Evolutionary conservation across 2,888 invertebrate species (phyloP), one percentile per base, ranked within the genome.

Genomic region (Campoplex nolae): DNA sequence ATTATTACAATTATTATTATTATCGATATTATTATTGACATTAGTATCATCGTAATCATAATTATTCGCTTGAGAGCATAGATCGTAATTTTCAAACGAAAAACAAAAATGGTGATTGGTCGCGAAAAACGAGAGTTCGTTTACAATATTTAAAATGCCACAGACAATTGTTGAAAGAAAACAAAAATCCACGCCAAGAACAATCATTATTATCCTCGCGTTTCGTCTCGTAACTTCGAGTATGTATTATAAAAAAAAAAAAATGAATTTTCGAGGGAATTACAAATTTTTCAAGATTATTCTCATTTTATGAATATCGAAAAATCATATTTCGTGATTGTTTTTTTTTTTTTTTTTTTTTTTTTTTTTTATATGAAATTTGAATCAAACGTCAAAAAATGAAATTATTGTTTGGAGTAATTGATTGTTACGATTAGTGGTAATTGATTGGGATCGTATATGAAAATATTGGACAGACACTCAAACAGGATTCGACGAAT

Each of bases 201-300:
- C 87, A 87, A 87, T 87, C 87, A 87, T 81, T 77, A 77, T 62
- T 76, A 76, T 83, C 75, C 68, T 71, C 84, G 82, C 56, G 87
- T 65, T 75, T 76, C 38, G 71, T 79, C 67, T 71, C 75, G 70
- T 71, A 23, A 71, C 62, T 51, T 76, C 71, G 51, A 58, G 54
- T 80, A 65, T 28, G 23, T 70, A 58, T 70, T 51, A 54, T 38
- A 6, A 6, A 38, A 6, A 38, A 6, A 38, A 6, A 38, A 4
- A 6, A 38, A 4, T 3, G 38, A 56, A 56, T 65, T 38, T 71
- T 38, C 18, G 68, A 68, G 42, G 18, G 23, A 42, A 42, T 42
- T 18, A 7, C 1, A 23, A 75, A 23, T 45, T 58, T 35, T 56
- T 48, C 16, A 35, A 42, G 2, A 51, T 58, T 42, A 16, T 13